Evolutionary conservation across 2,797 vertebrate genomes (phyloP), one percentile per base, ranked within the genome.

Genomic region (Potorous gilbertii): DNA sequence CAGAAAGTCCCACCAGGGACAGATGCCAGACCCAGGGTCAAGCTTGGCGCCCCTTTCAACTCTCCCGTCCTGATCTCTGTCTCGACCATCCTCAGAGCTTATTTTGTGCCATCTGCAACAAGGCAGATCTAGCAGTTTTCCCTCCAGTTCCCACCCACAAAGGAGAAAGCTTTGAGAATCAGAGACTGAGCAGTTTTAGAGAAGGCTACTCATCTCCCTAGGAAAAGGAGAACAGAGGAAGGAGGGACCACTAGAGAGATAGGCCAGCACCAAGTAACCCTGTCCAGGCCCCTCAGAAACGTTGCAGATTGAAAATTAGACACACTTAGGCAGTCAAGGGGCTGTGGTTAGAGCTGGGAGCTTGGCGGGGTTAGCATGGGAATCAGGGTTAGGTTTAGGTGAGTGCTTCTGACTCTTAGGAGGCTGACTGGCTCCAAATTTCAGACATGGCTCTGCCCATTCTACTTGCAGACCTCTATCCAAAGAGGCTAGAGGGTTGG

Each of bases 131-230:
- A 5, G 90, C 4, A 56, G 1, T 56, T 52, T 29, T 5, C 74
- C 57, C 56, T 55, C 28, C 34, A 46, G 56, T 0, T 54, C 54
- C 28, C 5, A 5, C 90, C 40, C 81, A 89, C 62, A 40, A 91
- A 92, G 94, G 74, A 9, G 28, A 90, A 46, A 40, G 56, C 28
- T 24, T 21, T 91, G 56, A 96, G 90, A 95, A 89, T 89, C 28
- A 66, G 94, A 89, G 0, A 6, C 55, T 91, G 34, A n/a, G 57
- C 12, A 74, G 4, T 34, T 46, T 29, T 57, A 34, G 56, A 12
- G 94, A 94, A 90, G 57, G 55, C 11, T 81, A 66, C 56, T 29
- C 50, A 91, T 31, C 56, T 91, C 66, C 90, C 13, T 52, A 21
- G 54, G 28, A 29, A 92, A 89, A 59, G 31, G 74, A 11, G 29